Percentiles rank a stretch among this genome's conserved stretches.
Evolutionary conservation across 1,140 invertebrate genomes (phyloP).

Genomic region (Ephestia elutella): DNA sequence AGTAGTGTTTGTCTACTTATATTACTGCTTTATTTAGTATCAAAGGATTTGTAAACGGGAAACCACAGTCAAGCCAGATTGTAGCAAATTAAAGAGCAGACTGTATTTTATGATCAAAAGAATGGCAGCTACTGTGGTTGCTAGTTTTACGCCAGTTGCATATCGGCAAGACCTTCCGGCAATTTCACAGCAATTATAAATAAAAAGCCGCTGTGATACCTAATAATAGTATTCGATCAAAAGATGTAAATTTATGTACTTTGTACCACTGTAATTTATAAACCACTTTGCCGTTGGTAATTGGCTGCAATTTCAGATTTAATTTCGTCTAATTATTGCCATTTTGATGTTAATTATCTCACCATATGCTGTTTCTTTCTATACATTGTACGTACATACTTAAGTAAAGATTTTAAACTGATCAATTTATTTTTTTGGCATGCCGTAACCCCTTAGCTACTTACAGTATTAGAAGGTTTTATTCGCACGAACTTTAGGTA

Average conservation of each 20-base stretch:
- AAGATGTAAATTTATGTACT: constrained; percentile 13
- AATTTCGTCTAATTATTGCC: constrained; percentile 14
- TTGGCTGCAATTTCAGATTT: constrained; percentile 24
- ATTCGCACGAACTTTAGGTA: no score
- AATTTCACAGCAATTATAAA: constrained; percentile 57
- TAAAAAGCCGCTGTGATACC: constrained; percentile 50
- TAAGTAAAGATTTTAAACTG: no score
- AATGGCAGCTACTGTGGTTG: constrained; percentile 31
- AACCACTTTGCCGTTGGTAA: constrained; percentile 10
- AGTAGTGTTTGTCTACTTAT: no score
- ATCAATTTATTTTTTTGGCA: no score
- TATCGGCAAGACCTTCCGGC: constrained; percentile 43
- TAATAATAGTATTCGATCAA: constrained; percentile 19
- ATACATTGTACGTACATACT: not conserved
- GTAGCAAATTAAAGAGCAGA: constrained; percentile 56
- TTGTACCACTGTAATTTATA: constrained; percentile 12
- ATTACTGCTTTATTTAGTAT: no score
- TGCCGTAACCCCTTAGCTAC: no score
- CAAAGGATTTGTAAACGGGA: constrained; percentile 30
- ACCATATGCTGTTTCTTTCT: constrained; percentile 16
- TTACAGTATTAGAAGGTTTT: no score
- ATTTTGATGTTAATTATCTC: not conserved
- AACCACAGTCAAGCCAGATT: constrained; percentile 54
- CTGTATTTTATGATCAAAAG: constrained; percentile 54
- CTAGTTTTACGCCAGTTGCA: constrained; percentile 41